Base-by-base conservation (phyloP, 92 coral and sea anemone species). In the Zoanthus sansibaricus region DNA sequence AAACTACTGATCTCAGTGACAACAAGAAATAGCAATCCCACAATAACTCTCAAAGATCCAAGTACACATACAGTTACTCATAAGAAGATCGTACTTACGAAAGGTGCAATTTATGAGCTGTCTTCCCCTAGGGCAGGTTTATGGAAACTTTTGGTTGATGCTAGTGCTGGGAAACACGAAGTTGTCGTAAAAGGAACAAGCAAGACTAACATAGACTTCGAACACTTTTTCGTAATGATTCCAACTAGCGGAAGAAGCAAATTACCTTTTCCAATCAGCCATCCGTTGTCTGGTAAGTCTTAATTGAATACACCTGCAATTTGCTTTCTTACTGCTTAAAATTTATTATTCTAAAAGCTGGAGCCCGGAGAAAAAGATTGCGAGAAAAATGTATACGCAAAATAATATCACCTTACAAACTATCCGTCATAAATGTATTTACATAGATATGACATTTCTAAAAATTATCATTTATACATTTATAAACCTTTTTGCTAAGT, bases 131-230 rank as follows among this genome's bases (percentile, higher is more conserved):
- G 32, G 46, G 76, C 92, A 56, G 98, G 98, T 54, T 76, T 69
- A 3, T 95, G 96, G 94, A 90, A 74, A 12, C 84, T 95, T 73
- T 48, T 83, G 1, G 95, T 95, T 49, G 76, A 89, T 15, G 12
- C 64, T 0, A 69, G 92, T 75, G 93, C 93, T 44, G 98, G 98
- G 7, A 77, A 86, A 80, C 93, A 95, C 61, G 83, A 78, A 32
- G 91, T 90, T 87, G 84, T 82, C 52, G 95, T 95, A 54, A 92
- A 91, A 74, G 96, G 93, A 69, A 77, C 91, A 1, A 92, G 98
- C 69, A 86, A 91, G 55, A 88, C 88, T 9, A 95, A 94, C 82
- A 82, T 95, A n/a, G 97, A 94, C 80, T 95, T 95, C 69, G 98
- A 92, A 51, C 86, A 88, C 90, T 92, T 89, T 89, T 95, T 94